Evolutionary conservation across 2,797 vertebrate species (phyloP), one percentile per base, ranked within the genome.

Genomic region (Helicolenus hilgendorfi): DNA sequence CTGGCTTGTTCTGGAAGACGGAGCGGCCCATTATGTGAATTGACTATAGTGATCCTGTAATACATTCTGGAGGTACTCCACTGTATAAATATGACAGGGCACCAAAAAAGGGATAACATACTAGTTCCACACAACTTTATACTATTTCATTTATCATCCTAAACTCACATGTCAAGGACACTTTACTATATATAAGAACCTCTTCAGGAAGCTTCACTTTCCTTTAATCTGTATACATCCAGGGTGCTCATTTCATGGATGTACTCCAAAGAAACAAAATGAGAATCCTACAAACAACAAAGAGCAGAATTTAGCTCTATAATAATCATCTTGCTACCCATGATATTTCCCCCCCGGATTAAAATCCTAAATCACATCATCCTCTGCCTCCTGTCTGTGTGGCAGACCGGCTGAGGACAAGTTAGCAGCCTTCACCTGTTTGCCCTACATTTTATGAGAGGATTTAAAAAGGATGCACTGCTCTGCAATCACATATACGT

Each of bases 311-410:
- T 62, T 62, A 81, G 26, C 65, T 63, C 20, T 62, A 8, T 31
- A 41, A 38, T 88, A 89, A 80, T 84, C 33, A 68, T 89, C 58
- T 65, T 80, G 64, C 87, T 67, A 27, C n/a, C 56, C 49, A 11
- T 72, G 4, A 27, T 36, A 64, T 60, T 73, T 72, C 1, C 10
- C 2, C 11, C 35, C n/a, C 3, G 24, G 90, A 92, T 94, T 93
- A 89, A 89, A 91, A 88, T 72, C 68, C 88, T 75, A 92, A 89
- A 93, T 85, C 72, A 77, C 85, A 90, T 90, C 75, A 87, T 92
- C 72, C 76, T 73, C 75, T 83, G 65, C 80, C 41, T 77, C 74
- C 70, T 59, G 53, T 75, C 67, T 62, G 53, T 75, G 65, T 49
- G 70, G 69, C 81, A 84, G 83, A 62, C 41, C 53, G 63, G 27